Conservation (phyloP, 2,113 vertebrate genomes). For the Asarcornis scutulata region DNA sequence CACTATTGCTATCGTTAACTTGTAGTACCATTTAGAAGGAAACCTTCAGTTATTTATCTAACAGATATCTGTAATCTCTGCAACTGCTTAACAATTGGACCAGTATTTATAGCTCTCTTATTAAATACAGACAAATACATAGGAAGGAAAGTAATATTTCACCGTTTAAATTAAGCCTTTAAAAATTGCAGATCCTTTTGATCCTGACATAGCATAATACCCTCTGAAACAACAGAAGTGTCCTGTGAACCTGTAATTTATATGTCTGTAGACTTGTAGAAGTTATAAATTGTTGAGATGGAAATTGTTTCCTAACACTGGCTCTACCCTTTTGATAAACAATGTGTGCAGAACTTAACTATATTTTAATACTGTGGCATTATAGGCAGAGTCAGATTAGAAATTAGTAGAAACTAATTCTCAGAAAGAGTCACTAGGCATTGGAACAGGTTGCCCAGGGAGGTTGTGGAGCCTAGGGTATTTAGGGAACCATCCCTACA, state of each 20-base stretch:
- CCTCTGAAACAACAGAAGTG: slow-evolving; percentile 32
- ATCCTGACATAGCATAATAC: not conserved
- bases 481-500: too few relatives aligned
- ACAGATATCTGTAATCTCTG: slow-evolving; percentile 36
- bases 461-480: too few relatives aligned
- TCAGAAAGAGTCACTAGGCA: too few relatives aligned
- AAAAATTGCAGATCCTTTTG: slow-evolving; percentile 4
- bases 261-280: not conserved
- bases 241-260: not conserved
- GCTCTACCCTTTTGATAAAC: not conserved
- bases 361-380: not conserved
- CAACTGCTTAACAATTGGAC: not conserved
- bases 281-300: not conserved
- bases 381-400: not conserved
- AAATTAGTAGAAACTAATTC: too few relatives aligned
- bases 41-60: slow-evolving; percentile 19
- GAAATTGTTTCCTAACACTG: not conserved
- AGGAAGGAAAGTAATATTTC: slow-evolving; percentile 38
- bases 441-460: too few relatives aligned
- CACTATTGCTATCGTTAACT: not conserved
- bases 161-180: slow-evolving; percentile 38
- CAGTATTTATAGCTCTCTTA: slow-evolving; percentile 15
- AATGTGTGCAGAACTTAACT: not conserved
- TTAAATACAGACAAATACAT: not conserved
- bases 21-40: not conserved